These are phyloP conservation scores for Agrochola lychnidis DNA, from an alignment of 2,888 invertebrate genomes.

Conservation along the genomic window DNA sequence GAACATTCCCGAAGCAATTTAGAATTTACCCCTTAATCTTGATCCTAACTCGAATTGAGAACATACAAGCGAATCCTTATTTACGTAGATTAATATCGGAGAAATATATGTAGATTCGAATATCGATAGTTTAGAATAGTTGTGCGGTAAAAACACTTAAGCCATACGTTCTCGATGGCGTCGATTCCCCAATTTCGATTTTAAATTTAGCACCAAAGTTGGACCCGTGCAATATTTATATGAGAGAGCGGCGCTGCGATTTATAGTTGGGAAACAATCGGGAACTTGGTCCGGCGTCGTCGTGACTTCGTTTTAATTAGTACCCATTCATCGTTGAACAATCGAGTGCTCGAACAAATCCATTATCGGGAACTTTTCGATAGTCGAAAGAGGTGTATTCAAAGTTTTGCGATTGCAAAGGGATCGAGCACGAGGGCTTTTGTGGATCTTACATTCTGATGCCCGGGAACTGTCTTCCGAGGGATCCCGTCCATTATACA, in stretches of 20 bases:
- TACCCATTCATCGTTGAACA: conserved; percentile 90
- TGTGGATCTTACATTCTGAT: conserved; percentile 77
- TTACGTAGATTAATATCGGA: conserved; percentile 75
- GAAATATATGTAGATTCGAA: conserved; percentile 58
- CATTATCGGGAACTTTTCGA: conserved; percentile 90
- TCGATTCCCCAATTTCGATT: conserved; percentile 83
- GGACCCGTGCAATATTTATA: conserved; percentile 86
- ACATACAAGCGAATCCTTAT: conserved; percentile 71
- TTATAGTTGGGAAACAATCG: conserved; percentile 89
- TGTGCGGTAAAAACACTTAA: conserved; percentile 68
- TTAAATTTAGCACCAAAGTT: conserved; percentile 89
- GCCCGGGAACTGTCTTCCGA: conserved; percentile 67
- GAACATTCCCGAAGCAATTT: conserved; percentile 83
- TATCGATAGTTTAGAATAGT: conserved; percentile 59
- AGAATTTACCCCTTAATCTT: conserved; percentile 83
- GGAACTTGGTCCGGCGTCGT: conserved; percentile 87
- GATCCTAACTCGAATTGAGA: conserved; percentile 76
- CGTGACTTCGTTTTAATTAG: conserved; percentile 91
- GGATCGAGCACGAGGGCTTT: conserved; percentile 77
- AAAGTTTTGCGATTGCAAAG: conserved; percentile 84
- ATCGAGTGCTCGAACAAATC: conserved; percentile 89
- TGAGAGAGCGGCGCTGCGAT: conserved; percentile 84
- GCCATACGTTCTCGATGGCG: conserved; percentile 70
- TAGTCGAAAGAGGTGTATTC: conserved; percentile 89
- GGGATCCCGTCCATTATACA: conserved; percentile 72